Conservation (phyloP, 2,888 invertebrate species). For the Frankliniella intonsa region DNA sequence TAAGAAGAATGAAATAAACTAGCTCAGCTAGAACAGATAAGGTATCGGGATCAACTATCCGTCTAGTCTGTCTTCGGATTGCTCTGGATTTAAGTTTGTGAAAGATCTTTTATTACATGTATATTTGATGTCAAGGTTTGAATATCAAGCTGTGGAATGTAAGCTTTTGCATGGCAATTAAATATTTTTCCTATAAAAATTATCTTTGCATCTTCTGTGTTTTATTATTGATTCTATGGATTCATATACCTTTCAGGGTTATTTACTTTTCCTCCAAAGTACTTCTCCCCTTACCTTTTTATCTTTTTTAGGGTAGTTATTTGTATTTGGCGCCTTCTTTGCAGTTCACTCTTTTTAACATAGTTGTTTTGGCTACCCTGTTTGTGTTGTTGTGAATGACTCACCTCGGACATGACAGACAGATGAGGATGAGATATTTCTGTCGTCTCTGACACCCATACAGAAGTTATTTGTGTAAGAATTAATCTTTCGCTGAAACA, state of each 20-base stretch:
- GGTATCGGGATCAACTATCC: no score
- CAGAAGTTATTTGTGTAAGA: neutral
- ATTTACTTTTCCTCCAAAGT: no score
- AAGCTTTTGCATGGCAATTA: neutral
- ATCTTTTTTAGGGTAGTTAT: neutral
- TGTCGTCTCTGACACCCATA: neutral
- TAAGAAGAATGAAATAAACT: neutral
- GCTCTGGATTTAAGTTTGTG: neutral
- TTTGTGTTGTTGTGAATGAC: no score
- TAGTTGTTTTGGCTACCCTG: neutral
- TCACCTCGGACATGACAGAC: no score
- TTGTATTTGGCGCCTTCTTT: neutral
- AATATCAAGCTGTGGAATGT: no score
- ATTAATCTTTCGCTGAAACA: neutral
- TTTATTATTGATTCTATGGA: neutral
- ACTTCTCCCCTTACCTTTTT: neutral
- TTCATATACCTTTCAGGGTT: neutral
- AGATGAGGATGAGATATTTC: neutral
- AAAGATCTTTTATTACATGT: neutral
- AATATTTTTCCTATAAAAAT: neutral
- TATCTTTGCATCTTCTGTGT: neutral
- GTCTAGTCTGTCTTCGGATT: no score
- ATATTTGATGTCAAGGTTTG: neutral
- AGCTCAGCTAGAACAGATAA: no score
- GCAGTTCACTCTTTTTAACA: neutral